Evolutionary conservation across 2,113 vertebrate genomes (phyloP).

Genomic region (Callopanchax toddi): DNA sequence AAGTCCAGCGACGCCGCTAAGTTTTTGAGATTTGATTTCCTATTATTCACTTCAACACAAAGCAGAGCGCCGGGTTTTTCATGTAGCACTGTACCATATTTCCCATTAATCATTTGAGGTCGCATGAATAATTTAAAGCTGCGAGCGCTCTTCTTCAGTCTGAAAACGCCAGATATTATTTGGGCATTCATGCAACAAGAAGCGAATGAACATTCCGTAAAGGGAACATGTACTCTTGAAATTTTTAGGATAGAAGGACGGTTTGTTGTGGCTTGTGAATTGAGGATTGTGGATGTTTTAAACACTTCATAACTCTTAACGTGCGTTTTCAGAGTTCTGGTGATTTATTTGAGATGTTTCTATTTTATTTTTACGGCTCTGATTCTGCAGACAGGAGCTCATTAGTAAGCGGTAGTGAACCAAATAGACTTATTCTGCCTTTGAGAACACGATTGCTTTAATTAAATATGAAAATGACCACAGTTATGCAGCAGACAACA

Average conservation of each 20-base stretch:
- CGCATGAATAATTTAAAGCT: slow-evolving; percentile 29
- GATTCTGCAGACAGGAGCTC: slow-evolving; percentile 15
- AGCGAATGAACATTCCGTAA: not conserved
- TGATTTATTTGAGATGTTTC: not conserved
- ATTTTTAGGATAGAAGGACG: not conserved
- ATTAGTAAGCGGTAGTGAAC: slow-evolving; percentile 14
- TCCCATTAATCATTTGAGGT: slow-evolving; percentile 22
- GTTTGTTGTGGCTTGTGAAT: not conserved
- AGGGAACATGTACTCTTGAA: not conserved
- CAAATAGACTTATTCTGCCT: not conserved
- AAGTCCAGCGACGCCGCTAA: slow-evolving; percentile 8
- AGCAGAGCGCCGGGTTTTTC: not conserved
- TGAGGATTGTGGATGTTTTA: not conserved
- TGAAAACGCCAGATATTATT: slow-evolving; percentile 16
- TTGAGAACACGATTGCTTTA: slow-evolving; percentile 32
- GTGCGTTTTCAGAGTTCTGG: not conserved
- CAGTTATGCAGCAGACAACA: slow-evolving; percentile 35
- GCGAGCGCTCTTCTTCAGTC: slow-evolving; percentile 17
- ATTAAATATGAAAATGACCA: slow-evolving; percentile 46
- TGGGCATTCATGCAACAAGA: slow-evolving; percentile 16
- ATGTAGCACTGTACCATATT: slow-evolving; percentile 11
- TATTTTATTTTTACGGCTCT: not conserved
- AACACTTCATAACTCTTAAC: not conserved
- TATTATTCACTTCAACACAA: not conserved
- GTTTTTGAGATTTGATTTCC: slow-evolving; percentile 14